Percentiles rank a stretch among this genome's conserved stretches.
phyloP scores from a whole-genome alignment of 2,797 vertebrate species.

The Vespertilio murinus region DNA sequence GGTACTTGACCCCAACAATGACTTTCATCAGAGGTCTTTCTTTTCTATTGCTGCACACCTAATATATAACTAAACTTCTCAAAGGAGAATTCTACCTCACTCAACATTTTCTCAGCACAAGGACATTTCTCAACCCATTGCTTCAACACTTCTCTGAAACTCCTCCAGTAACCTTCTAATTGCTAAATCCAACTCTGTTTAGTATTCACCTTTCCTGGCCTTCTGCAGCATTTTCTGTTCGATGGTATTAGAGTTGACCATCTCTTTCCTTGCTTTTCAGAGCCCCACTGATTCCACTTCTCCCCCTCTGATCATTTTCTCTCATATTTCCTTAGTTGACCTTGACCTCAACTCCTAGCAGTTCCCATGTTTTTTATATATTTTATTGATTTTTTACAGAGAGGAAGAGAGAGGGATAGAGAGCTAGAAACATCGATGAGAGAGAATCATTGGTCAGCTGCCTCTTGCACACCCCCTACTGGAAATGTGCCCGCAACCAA shows the following conservation, averaged over 20 bases:
- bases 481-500: too few relatives aligned
- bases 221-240: neutral
- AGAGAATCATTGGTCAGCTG: too few relatives aligned
- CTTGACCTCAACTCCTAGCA: neutral
- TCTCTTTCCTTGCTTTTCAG: neutral
- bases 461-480: too few relatives aligned
- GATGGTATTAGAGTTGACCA: rapidly evolving
- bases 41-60: neutral
- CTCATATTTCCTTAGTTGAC: neutral
- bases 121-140: neutral
- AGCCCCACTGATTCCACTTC: neutral
- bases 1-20: neutral
- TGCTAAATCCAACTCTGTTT: neutral
- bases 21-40: neutral
- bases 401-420: too few relatives aligned
- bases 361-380: neutral
- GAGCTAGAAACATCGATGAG: too few relatives aligned
- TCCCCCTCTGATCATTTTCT: neutral
- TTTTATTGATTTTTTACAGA: too few relatives aligned
- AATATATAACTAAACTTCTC: neutral
- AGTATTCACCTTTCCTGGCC: neutral
- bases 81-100: neutral
- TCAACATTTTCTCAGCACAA: neutral
- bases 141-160: neutral
- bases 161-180: neutral